phyloP scores from a whole-genome alignment of 2,888 invertebrate species.

The Calliscelio sp. region DNA sequence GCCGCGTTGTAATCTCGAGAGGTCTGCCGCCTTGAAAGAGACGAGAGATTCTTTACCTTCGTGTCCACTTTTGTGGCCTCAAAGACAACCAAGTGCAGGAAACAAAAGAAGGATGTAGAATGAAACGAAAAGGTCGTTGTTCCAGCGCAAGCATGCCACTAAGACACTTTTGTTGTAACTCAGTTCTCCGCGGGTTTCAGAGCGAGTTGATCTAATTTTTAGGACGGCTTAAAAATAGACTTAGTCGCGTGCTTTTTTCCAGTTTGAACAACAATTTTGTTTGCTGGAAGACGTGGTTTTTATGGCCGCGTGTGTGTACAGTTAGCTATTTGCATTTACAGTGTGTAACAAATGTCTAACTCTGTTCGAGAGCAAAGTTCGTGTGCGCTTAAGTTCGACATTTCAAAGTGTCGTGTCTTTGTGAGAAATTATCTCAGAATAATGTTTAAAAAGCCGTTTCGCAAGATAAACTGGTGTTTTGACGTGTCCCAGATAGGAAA shows the following conservation, averaged over 20 bases:
- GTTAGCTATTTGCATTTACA: too few species aligned
- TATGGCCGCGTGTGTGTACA: too few species aligned
- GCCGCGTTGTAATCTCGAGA: constrained; percentile 72
- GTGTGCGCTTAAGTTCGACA: background rate
- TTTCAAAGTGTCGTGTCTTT: constrained; percentile 13
- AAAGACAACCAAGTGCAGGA: constrained; percentile 64
- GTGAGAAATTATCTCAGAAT: background rate
- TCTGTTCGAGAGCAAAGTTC: too few species aligned
- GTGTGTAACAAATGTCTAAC: too few species aligned
- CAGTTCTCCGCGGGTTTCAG: constrained; percentile 8
- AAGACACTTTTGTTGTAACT: constrained; percentile 56
- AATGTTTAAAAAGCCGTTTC: constrained; percentile 24
- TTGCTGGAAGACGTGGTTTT: too few species aligned
- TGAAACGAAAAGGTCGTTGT: constrained; percentile 66
- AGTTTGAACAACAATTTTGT: too few species aligned
- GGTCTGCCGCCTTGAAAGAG: constrained; percentile 70
- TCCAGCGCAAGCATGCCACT: constrained; percentile 45
- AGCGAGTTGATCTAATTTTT: constrained; percentile 54
- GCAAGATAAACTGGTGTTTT: constrained; percentile 16
- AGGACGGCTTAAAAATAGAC: background rate
- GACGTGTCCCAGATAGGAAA: constrained; percentile 21
- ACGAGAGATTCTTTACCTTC: constrained; percentile 69
- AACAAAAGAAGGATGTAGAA: constrained; percentile 68
- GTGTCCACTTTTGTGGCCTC: constrained; percentile 70
- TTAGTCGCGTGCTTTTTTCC: too few species aligned